A percentile compares a stretch with the other conserved stretches of the same genome.
phyloP scores from a whole-genome alignment of 2,888 invertebrate species.

The Ectropis crepuscularia region DNA sequence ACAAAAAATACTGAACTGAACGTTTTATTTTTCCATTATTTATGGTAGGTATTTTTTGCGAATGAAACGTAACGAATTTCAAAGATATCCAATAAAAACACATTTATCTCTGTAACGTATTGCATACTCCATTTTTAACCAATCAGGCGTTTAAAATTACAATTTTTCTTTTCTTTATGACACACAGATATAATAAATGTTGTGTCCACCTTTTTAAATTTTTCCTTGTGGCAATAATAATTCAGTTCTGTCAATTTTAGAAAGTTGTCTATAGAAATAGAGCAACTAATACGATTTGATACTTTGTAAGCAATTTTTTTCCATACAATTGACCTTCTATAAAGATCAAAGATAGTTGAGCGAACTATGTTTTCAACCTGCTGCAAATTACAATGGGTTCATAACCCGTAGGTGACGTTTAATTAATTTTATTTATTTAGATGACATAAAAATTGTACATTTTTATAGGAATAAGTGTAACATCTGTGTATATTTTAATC shows the following conservation, averaged over 20 bases:
- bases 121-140: too few relatives aligned
- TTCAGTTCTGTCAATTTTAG: conserved; percentile 68
- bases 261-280: conserved; percentile 75
- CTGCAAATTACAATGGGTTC: conserved; percentile 83
- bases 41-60: background rate
- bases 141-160: too few relatives aligned
- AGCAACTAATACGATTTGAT: conserved; percentile 59
- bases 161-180: too few relatives aligned
- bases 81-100: too few relatives aligned
- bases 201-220: background rate
- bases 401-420: conserved; percentile 83
- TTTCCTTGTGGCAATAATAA: conserved; percentile 50
- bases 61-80: too few relatives aligned
- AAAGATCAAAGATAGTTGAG: conserved; percentile 60
- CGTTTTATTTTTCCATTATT: background rate
- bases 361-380: conserved; percentile 80
- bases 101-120: too few relatives aligned
- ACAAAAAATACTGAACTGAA: conserved; percentile 1
- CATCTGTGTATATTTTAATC: conserved; percentile 75
- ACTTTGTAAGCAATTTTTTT: conserved; percentile 52
- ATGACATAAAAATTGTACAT: conserved; percentile 79
- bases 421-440: conserved; percentile 81
- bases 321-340: conserved; percentile 47
- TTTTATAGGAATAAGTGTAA: conserved; percentile 79
- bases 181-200: background rate